A percentile compares a stretch with the other conserved stretches of the same genome.
Conservation (phyloP, 2,888 invertebrate genomes). For the Synergus umbraculus region DNA sequence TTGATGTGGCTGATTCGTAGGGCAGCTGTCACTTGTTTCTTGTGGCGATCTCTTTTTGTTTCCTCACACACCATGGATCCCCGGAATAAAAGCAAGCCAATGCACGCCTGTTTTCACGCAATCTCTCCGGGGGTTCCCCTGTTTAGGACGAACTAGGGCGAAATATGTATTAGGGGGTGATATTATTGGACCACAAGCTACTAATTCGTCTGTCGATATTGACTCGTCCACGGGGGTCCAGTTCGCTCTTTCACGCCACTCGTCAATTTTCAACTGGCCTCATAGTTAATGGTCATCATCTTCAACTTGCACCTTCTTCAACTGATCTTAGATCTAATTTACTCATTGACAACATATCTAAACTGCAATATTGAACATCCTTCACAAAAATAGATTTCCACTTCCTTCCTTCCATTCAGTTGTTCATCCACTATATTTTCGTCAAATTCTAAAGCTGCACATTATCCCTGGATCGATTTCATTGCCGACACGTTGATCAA, state of each 20-base stretch:
- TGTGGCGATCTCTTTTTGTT: conserved; percentile 66
- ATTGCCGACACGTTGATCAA: too few species aligned
- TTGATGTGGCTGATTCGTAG: conserved; percentile 63
- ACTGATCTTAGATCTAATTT: neutral
- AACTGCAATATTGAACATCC: neutral
- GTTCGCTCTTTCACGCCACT: conserved; percentile 33
- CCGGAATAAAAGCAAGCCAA: conserved; percentile 35
- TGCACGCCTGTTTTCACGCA: conserved; percentile 69
- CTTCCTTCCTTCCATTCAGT: too few species aligned
- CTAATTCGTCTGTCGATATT: conserved; percentile 71
- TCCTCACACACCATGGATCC: conserved; percentile 45
- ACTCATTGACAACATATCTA: neutral
- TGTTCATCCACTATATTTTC: too few species aligned
- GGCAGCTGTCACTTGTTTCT: conserved; percentile 73
- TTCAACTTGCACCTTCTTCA: conserved; percentile 40
- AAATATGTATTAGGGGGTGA: conserved; percentile 67
- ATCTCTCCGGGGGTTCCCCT: conserved; percentile 69
- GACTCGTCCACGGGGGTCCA: conserved; percentile 57
- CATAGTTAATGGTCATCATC: conserved; percentile 16
- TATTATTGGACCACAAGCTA: conserved; percentile 72
- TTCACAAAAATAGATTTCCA: too few species aligned
- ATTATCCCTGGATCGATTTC: neutral
- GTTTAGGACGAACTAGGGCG: conserved; percentile 55
- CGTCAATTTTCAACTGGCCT: conserved; percentile 35
- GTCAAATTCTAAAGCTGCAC: neutral